These are phyloP conservation scores for Ammospiza caudacuta DNA, from an alignment of 2,113 vertebrate species.

Conservation along the genomic window DNA sequence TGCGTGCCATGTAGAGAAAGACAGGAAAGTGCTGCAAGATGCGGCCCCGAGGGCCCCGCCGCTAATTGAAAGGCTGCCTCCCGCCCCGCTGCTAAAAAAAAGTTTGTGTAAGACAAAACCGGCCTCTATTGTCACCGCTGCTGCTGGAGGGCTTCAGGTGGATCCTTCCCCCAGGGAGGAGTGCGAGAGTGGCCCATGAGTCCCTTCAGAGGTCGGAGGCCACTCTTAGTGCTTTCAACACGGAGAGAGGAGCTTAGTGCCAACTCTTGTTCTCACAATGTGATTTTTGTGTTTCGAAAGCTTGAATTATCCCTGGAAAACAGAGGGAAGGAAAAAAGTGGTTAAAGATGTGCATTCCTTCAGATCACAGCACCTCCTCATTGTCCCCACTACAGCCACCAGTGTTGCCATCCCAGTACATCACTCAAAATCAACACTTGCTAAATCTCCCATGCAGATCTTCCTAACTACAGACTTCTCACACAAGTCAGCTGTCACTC, in stretches of 20 bases:
- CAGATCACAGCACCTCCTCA: neutral
- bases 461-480: neutral
- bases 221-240: constrained; percentile 47
- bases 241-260: constrained; percentile 68
- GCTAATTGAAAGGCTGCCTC: constrained; percentile 52
- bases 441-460: neutral
- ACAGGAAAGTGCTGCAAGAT: constrained; percentile 60
- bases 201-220: constrained; percentile 63
- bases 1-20: constrained; percentile 53
- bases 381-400: neutral
- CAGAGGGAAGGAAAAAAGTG: constrained; percentile 44
- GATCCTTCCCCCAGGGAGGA: constrained; percentile 65
- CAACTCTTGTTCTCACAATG: constrained; percentile 80
- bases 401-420: neutral
- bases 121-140: constrained; percentile 61
- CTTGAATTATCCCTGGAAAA: constrained; percentile 86
- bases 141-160: constrained; percentile 65
- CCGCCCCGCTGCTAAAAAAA: constrained; percentile 47
- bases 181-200: constrained; percentile 52
- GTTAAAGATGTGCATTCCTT: neutral
- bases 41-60: neutral
- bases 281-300: constrained; percentile 87
- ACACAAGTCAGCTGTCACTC: neutral
- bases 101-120: constrained; percentile 65
- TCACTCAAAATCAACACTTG: neutral